Evolutionary conservation across 2,888 invertebrate genomes (phyloP).

Genomic region (Plemyria rubiginata): DNA sequence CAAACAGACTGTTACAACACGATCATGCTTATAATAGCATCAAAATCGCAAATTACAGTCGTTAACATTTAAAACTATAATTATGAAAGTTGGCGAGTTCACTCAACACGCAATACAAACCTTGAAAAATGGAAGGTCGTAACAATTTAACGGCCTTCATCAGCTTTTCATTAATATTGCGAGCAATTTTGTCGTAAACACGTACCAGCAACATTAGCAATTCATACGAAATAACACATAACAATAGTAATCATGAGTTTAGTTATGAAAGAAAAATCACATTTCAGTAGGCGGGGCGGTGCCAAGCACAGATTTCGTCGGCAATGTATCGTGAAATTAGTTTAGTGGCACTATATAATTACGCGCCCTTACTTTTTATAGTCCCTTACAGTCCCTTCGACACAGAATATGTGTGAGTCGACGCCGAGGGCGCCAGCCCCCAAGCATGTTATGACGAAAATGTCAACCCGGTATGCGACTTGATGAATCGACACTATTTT

Average conservation of each 20-base stretch:
- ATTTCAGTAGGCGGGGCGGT: slow-evolving; percentile 75
- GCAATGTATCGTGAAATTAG: slow-evolving; percentile 85
- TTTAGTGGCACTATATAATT: slow-evolving; percentile 85
- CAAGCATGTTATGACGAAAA: slow-evolving; percentile 79
- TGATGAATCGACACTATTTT: slow-evolving; percentile 84
- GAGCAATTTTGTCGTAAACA: slow-evolving; percentile 62
- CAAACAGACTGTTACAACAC: slow-evolving; percentile 14
- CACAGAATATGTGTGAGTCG: slow-evolving; percentile 26
- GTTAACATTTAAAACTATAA: slow-evolving; percentile 42
- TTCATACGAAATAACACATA: slow-evolving; percentile 80
- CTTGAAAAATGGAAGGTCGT: slow-evolving; percentile 60
- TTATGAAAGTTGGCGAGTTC: slow-evolving; percentile 45
- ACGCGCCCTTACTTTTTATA: slow-evolving; percentile 81
- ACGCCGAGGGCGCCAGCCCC: slow-evolving; percentile 56
- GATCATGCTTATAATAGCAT: slow-evolving; percentile 22
- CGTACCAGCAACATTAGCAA: slow-evolving; percentile 69
- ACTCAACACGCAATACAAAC: slow-evolving; percentile 48
- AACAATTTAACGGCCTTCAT: slow-evolving; percentile 58
- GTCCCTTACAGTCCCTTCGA: slow-evolving; percentile 54
- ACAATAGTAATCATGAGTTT: slow-evolving; percentile 80
- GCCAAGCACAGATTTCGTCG: slow-evolving; percentile 84
- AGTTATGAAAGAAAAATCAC: slow-evolving; percentile 76
- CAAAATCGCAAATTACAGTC: slow-evolving; percentile 37
- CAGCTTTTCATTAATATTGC: slow-evolving; percentile 64
- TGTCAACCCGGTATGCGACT: slow-evolving; percentile 81